phyloP scores from a whole-genome alignment of 2,888 invertebrate genomes.

The Nomada hirtipes region DNA sequence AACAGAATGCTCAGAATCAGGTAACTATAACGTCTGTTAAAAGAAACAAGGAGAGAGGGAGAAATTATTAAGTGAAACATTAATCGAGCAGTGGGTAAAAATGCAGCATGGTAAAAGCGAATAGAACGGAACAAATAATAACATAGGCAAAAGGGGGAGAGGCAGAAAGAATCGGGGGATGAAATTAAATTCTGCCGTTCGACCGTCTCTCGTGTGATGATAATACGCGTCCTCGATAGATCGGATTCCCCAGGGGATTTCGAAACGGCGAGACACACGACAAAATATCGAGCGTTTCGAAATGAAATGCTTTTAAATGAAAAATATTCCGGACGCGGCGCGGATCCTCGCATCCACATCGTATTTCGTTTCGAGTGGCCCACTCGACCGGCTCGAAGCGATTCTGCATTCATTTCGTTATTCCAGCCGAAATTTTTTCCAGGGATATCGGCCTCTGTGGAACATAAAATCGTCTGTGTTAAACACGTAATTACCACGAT shows the following conservation, averaged over 20 bases:
- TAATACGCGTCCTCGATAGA: constrained; percentile 48
- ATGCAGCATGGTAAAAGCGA: not conserved
- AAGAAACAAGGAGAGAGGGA: not conserved
- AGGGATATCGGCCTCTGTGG: constrained; percentile 31
- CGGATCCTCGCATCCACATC: constrained; percentile 70
- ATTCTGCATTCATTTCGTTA: constrained; percentile 74
- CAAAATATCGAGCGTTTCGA: constrained; percentile 65
- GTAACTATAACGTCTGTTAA: constrained; percentile 84
- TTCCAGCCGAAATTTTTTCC: constrained; percentile 66
- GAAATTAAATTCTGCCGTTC: constrained; percentile 44
- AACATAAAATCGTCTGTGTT: constrained; percentile 60
- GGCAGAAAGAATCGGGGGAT: not conserved
- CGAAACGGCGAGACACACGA: constrained; percentile 58
- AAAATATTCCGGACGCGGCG: constrained; percentile 61
- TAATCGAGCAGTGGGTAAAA: not conserved
- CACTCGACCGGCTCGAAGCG: constrained; percentile 66
- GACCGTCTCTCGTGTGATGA: constrained; percentile 18
- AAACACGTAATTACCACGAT: constrained; percentile 62
- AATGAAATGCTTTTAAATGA: constrained; percentile 73
- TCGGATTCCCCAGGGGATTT: constrained; percentile 59
- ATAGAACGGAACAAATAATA: not conserved
- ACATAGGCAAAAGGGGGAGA: not conserved
- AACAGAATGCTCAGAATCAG: constrained; percentile 97
- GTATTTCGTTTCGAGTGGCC: constrained; percentile 71
- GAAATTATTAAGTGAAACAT: not conserved